These are phyloP conservation scores for Metalampra italica DNA, from an alignment of 2,888 invertebrate species.

Conservation along the genomic window DNA sequence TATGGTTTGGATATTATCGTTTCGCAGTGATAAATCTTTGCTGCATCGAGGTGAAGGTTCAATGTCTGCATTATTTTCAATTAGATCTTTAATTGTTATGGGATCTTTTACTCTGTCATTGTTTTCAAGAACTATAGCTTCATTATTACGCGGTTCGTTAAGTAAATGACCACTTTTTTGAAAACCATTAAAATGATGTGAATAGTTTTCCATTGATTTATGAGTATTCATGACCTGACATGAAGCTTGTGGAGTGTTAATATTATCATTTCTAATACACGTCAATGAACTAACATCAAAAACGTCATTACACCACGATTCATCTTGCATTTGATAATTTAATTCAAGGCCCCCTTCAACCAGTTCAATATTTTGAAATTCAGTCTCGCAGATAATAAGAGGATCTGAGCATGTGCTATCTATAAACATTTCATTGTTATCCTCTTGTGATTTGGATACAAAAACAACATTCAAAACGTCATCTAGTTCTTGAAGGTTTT, in stretches of 20 bases:
- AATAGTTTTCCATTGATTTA: constrained; percentile 12
- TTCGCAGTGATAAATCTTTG: not conserved
- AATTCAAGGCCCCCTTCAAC: constrained; percentile 11
- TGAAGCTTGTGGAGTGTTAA: not conserved
- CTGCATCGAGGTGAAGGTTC: no score
- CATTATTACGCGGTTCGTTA: no score
- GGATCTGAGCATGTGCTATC: constrained; percentile 27
- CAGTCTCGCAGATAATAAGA: constrained; percentile 37
- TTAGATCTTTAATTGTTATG: not conserved
- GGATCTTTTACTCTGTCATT: no score
- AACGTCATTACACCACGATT: constrained; percentile 6
- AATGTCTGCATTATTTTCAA: no score
- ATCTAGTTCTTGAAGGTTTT: not conserved
- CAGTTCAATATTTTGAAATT: constrained; percentile 17
- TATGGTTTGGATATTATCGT: not conserved
- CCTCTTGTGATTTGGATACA: constrained; percentile 24
- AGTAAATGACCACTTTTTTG: not conserved
- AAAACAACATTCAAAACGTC: constrained; percentile 22
- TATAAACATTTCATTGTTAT: constrained; percentile 2
- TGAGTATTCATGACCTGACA: not conserved
- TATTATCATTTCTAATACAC: constrained; percentile 7
- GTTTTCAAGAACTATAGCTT: no score
- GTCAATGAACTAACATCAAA: constrained; percentile 1
- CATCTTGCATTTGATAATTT: not conserved
- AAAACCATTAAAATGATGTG: constrained; percentile 26